Evolutionary conservation across 2,113 vertebrate genomes (phyloP).

Genomic region (Platanista minor): DNA sequence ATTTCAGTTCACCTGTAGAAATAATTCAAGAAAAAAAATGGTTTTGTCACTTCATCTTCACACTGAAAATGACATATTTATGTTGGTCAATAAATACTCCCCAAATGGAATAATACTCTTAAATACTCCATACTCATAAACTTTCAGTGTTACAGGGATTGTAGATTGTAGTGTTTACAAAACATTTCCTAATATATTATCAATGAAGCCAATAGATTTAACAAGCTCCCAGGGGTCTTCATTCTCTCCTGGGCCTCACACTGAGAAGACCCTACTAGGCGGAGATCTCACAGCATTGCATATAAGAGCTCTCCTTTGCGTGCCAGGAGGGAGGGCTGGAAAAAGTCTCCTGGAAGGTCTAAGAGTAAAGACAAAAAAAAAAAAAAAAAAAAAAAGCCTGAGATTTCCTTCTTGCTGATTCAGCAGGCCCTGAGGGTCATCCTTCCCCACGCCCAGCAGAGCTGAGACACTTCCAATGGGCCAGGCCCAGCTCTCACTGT

Average conservation of each 20-base stretch:
- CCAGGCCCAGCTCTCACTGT: background rate
- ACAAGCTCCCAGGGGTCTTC: background rate
- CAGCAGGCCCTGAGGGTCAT: background rate
- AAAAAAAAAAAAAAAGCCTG: background rate
- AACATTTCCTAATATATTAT: background rate
- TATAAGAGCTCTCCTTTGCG: background rate
- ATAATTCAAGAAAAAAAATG: background rate
- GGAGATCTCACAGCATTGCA: background rate
- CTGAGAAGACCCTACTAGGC: background rate
- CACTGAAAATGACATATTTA: background rate
- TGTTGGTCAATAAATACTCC: background rate
- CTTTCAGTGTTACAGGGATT: background rate
- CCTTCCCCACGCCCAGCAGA: background rate
- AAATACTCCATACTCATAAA: background rate
- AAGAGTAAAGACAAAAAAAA: background rate
- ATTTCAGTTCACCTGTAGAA: background rate
- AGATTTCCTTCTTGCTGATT: background rate
- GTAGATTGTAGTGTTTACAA: background rate
- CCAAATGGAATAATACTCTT: background rate
- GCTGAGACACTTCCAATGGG: background rate
- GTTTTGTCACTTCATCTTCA: background rate
- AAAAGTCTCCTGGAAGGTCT: background rate
- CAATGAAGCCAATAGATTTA: background rate
- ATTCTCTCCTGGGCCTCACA: background rate
- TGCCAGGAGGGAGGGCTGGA: background rate